Evolutionary conservation across 2,113 vertebrate species (phyloP), one percentile per base, ranked within the genome.

Genomic region (Stigmatopora nigra): DNA sequence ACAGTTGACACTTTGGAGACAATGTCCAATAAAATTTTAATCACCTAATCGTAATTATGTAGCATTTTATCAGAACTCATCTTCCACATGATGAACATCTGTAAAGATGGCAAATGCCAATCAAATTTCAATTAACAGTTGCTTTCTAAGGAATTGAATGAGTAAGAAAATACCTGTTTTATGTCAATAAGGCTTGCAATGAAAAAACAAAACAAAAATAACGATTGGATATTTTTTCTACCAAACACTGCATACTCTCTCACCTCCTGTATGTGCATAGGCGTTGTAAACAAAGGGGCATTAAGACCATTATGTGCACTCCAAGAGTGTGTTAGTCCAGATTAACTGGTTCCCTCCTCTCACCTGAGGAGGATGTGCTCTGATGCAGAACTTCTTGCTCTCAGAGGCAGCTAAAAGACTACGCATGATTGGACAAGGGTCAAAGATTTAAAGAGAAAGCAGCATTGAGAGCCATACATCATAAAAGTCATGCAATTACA

Each of bases 201-300:
- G n/a, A n/a, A 7, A 14, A 55, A 25, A 55, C 8, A 13, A 22
- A 12, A 31, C 14, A 25, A 31, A 22, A 55, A n/a, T n/a, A 13
- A 12, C 12, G 22, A 22, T 55, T 22, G 25, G 25, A 31, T 31
- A 31, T 2, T 55, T 19, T 41, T 55, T 22, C 22, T 31, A 55
- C 19, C 3, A 1, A 9, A 31, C 22, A 12, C 22, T 19, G 52
- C 69, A 51, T 64, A 66, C 58, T 64, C 25, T 45, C 64, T 73
- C 48, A 76, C 68, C 69, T 75, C 68, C 19, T 31, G 63, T 70
- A 77, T 61, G 63, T 71, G 65, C 69, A 81, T 75, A 74, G 83
- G 78, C 71, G 78, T 66, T 69, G 67, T 78, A 84, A 86, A 84
- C 77, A 86, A 86, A 81, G 67, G 69, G 69, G 76, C 69, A 77